These are phyloP conservation scores for Stomatorhinus walkeri DNA, from an alignment of 2,797 vertebrate genomes.

Conservation along the genomic window DNA sequence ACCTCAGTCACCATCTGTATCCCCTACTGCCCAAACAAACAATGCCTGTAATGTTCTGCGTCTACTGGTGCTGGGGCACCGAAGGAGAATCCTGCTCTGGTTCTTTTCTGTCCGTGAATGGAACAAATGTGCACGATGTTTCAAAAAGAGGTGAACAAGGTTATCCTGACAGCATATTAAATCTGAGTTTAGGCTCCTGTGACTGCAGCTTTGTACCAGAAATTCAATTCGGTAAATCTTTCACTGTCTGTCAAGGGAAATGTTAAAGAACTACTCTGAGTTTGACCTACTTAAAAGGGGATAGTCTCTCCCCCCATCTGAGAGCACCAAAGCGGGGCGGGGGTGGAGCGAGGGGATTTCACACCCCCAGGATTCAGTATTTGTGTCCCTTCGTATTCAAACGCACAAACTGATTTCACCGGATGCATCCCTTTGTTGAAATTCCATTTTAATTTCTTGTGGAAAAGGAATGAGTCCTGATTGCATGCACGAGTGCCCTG, in stretches of 20 bases:
- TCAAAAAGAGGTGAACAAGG: background rate
- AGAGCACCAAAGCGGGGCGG: background rate
- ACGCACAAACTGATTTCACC: background rate
- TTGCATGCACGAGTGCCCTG: too few species aligned
- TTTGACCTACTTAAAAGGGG: slow-evolving; percentile 16
- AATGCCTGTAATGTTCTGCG: background rate
- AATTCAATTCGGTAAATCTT: background rate
- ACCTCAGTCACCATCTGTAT: background rate
- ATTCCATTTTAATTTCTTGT: background rate
- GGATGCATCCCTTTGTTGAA: background rate
- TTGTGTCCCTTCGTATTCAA: background rate
- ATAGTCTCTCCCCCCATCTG: background rate
- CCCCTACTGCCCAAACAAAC: background rate
- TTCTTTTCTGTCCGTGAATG: background rate
- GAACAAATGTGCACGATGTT: background rate
- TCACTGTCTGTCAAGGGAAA: background rate
- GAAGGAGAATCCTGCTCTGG: background rate
- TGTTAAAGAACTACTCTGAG: background rate
- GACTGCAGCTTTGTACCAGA: background rate
- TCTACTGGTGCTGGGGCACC: background rate
- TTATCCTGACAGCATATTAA: background rate
- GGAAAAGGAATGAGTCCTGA: background rate
- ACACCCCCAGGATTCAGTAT: background rate
- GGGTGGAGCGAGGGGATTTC: background rate
- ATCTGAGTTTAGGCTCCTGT: background rate